phyloP scores from a whole-genome alignment of 2,797 vertebrate species.

The Lacerta viridis region DNA sequence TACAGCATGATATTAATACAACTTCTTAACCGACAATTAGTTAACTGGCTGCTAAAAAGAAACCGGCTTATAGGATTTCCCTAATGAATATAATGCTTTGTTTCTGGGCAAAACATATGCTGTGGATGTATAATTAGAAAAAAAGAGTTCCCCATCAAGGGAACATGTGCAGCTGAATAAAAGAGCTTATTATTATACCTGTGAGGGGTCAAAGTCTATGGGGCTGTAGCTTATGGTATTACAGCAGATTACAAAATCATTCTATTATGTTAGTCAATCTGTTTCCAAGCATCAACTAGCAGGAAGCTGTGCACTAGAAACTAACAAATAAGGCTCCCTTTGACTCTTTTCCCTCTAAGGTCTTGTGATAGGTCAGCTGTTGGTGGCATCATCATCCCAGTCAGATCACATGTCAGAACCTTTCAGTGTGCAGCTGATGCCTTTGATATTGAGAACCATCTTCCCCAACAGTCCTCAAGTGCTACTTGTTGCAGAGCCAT shows the following conservation, averaged over 20 bases:
- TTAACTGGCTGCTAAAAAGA: constrained; percentile 90
- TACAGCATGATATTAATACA: constrained; percentile 80
- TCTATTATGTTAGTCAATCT: constrained; percentile 92
- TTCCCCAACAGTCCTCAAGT: constrained; percentile 65
- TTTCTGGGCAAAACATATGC: constrained; percentile 90
- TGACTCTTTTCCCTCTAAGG: constrained; percentile 76
- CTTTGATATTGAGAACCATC: constrained; percentile 74
- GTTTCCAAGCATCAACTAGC: constrained; percentile 85
- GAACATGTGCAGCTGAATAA: constrained; percentile 87
- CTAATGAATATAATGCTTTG: constrained; percentile 93
- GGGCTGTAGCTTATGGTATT: constrained; percentile 94
- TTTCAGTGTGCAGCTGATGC: constrained; percentile 85
- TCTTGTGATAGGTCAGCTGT: constrained; percentile 95
- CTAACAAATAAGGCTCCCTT: constrained; percentile 76
- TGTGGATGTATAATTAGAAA: constrained; percentile 87
- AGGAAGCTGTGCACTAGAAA: constrained; percentile 76
- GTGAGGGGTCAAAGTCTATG: constrained; percentile 94
- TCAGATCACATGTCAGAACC: constrained; percentile 88
- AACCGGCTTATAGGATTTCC: constrained; percentile 86
- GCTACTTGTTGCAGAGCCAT: constrained; percentile 63
- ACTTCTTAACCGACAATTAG: constrained; percentile 84
- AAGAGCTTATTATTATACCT: constrained; percentile 96
- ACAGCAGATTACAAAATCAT: constrained; percentile 96
- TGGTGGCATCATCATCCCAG: constrained; percentile 89
- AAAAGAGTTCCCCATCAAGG: constrained; percentile 70